Evolutionary conservation across 2,113 vertebrate genomes (phyloP), one percentile per base, ranked within the genome.

Genomic region (Lophochroa leadbeateri): DNA sequence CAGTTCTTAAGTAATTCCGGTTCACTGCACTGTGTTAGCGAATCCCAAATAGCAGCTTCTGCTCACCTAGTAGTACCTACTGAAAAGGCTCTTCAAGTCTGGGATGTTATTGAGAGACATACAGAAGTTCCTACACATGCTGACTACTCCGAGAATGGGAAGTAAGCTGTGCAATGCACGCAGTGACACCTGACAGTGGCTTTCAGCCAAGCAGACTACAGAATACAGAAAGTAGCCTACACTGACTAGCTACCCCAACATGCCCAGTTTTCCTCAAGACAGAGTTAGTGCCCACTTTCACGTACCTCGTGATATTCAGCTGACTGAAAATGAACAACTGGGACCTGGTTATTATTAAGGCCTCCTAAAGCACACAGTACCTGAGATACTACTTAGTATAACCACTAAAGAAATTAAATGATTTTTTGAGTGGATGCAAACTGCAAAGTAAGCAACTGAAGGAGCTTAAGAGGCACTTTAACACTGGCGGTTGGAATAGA

Each of bases 1-100:
- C 39, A 55, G 58, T 35, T 90, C 82, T 83, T 37, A 17, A 88
- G 21, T 69, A 90, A 93, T 88, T 83, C 15, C 80, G 77, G 27
- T 44, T 83, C 76, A 74, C 16, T 83, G 71, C 11, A 69, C 3
- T 57, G 70, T 3, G 21, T 55, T 65, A 86, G 33, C 76, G 86
- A 86, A 77, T 70, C 28, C 68, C 80, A 86, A 69, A 60, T 0
- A 80, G 35, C 55, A 87, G 53, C 76, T 94, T 91, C 64, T 95
- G 58, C 37, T 91, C 64, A 92, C 72, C 72, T 77, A 83, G 33
- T 8, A 64, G 39, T 44, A 86, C 44, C 83, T 92, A 88, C 41
- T 94, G 89, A 88, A 92, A 76, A 94, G 44, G 93, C 53, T 92
- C 89, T 86, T 96, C 86, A 86, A 82, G 53, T 41, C 53, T 81